A percentile compares a stretch with the other conserved stretches of the same genome.
Evolutionary conservation across 2,888 invertebrate species (phyloP).

Genomic region (Scaptomyza caliginosa): DNA sequence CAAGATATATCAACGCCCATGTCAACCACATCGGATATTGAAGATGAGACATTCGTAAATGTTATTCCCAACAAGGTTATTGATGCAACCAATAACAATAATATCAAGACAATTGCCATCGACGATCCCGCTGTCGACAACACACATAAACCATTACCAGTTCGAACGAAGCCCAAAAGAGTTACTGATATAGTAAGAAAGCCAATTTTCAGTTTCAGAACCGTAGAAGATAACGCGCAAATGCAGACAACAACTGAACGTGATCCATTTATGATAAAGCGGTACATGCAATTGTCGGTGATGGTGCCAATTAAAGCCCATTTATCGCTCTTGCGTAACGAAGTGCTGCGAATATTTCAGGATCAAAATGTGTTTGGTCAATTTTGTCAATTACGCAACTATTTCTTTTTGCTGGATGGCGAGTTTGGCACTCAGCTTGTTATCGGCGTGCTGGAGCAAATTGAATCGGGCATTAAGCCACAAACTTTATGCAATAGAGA

Average conservation of each 20-base stretch:
- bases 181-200: neutral
- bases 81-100: conserved; percentile 44
- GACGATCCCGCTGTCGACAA: neutral
- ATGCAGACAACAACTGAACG: neutral
- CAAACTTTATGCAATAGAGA: conserved; percentile 88
- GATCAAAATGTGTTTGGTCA: conserved; percentile 87
- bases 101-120: neutral
- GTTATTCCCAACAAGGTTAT: conserved; percentile 6
- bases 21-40: conserved; percentile 65
- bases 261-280: conserved; percentile 46
- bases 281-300: conserved; percentile 88
- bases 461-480: conserved; percentile 88
- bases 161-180: neutral
- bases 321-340: conserved; percentile 88
- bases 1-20: conserved; percentile 47
- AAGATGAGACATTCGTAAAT: conserved; percentile 21
- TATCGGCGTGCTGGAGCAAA: conserved; percentile 87
- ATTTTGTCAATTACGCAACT: conserved; percentile 89
- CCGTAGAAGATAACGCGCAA: neutral
- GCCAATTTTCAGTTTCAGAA: conserved; percentile 1
- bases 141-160: neutral
- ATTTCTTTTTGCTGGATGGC: conserved; percentile 91
- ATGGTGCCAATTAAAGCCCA: conserved; percentile 89
- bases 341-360: conserved; percentile 88
- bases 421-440: conserved; percentile 91